These are phyloP conservation scores for Drepanosiphum platanoidis DNA, from an alignment of 2,888 invertebrate species.

Conservation along the genomic window DNA sequence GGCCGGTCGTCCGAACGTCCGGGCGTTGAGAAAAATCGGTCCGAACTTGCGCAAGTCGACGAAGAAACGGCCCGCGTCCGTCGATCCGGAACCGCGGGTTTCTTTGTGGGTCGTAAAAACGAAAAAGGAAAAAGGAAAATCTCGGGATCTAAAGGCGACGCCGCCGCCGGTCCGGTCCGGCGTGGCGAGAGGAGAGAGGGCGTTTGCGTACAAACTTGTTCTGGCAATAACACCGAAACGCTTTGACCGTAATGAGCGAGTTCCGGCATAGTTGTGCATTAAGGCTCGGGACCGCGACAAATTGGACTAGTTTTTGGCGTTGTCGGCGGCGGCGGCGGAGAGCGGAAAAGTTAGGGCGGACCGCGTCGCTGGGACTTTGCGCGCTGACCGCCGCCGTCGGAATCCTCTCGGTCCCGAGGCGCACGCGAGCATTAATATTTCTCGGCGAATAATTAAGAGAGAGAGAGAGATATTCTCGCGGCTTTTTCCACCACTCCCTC, in stretches of 20 bases:
- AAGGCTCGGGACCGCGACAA: slow-evolving; percentile 16
- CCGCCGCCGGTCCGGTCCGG: not conserved
- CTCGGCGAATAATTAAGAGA: not conserved
- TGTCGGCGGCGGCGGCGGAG: not conserved
- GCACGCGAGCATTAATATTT: not conserved
- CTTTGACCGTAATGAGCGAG: slow-evolving; percentile 32
- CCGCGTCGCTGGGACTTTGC: slow-evolving; percentile 20
- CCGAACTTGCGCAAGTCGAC: too few relatives aligned
- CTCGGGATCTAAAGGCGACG: not conserved
- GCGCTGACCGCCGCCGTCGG: not conserved
- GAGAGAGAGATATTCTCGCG: slow-evolving; percentile 21
- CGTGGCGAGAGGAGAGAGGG: not conserved
- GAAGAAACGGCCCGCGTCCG: not conserved
- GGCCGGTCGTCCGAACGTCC: too few relatives aligned
- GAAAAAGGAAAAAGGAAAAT: not conserved
- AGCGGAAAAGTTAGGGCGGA: not conserved
- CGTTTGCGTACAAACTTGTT: slow-evolving; percentile 2
- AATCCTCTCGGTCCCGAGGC: not conserved
- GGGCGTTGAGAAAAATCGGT: too few relatives aligned
- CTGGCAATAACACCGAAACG: slow-evolving; percentile 27
- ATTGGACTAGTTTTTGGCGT: slow-evolving; percentile 43
- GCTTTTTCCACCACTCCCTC: not conserved
- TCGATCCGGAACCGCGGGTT: not conserved
- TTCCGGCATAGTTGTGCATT: slow-evolving; percentile 27
- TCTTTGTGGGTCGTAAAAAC: not conserved